These are phyloP conservation scores for Myzus persicae DNA, from an alignment of 1,140 invertebrate species.

Conservation along the genomic window DNA sequence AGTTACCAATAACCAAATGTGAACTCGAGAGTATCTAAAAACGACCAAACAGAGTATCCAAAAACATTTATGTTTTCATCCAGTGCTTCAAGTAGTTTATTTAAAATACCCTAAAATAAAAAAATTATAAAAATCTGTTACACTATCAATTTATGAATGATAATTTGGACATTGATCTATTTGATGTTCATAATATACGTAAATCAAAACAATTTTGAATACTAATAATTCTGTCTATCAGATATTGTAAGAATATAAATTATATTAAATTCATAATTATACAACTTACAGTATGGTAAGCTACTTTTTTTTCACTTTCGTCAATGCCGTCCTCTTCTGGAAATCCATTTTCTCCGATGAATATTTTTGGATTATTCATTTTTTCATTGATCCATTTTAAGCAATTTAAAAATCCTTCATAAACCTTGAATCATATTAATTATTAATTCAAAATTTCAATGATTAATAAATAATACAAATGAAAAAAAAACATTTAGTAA, in stretches of 20 bases:
- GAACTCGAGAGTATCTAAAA: neutral
- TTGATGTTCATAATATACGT: neutral
- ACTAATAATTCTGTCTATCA: neutral
- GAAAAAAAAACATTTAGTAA: neutral
- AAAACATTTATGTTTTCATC: constrained; percentile 13
- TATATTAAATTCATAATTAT: neutral
- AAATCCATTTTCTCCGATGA: neutral
- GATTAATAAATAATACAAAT: neutral
- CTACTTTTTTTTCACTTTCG: neutral
- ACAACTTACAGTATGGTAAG: neutral
- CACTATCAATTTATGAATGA: neutral
- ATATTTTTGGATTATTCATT: neutral
- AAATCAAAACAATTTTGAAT: neutral
- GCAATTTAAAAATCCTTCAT: neutral
- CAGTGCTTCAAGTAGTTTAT: neutral
- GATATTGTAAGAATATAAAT: neutral
- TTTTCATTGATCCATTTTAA: neutral
- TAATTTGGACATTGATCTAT: neutral
- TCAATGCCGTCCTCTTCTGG: neutral
- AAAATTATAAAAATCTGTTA: neutral
- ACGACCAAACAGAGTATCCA: neutral
- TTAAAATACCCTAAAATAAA: neutral
- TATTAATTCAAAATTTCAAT: neutral
- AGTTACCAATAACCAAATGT: neutral
- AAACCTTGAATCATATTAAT: neutral